These are phyloP conservation scores for Drosophila diplacantha DNA, from an alignment of 2,888 invertebrate genomes.

Conservation along the genomic window DNA sequence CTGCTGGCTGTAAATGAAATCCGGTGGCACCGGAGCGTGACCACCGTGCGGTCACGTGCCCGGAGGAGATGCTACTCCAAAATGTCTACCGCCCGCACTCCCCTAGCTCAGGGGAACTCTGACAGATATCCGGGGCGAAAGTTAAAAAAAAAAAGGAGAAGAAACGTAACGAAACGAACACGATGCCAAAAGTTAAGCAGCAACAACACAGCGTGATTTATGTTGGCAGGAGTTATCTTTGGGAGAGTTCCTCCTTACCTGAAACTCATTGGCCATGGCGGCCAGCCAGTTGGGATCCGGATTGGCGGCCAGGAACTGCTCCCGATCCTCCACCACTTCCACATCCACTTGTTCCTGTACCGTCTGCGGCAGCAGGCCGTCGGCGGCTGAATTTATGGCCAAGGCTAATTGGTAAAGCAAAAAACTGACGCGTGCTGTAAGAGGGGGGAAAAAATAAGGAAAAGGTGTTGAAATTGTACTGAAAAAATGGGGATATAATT, in stretches of 20 bases:
- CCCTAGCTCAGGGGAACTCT: conserved; percentile 25
- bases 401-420: conserved; percentile 67
- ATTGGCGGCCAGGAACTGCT: conserved; percentile 35
- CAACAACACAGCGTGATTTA: conserved; percentile 59
- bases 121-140: conserved; percentile 56
- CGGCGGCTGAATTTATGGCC: conserved; percentile 61
- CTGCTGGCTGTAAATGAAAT: conserved; percentile 49
- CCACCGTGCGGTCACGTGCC: conserved; percentile 62
- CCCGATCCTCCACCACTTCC: conserved; percentile 24
- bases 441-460: conserved; percentile 4
- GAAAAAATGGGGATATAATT: not conserved
- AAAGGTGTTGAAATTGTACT: conserved; percentile 32
- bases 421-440: conserved; percentile 60
- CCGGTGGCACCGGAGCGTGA: conserved; percentile 52
- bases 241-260: conserved; percentile 48
- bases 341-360: conserved; percentile 27
- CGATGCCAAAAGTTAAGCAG: conserved; percentile 40
- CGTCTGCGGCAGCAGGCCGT: conserved; percentile 25
- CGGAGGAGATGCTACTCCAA: conserved; percentile 13
- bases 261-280: conserved; percentile 67
- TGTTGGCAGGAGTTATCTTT: conserved; percentile 48
- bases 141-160: conserved; percentile 46
- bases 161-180: conserved; percentile 24
- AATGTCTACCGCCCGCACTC: not conserved
- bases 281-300: conserved; percentile 61